Conservation (phyloP, 2,888 invertebrate species). For the Tetragonisca angustula region DNA sequence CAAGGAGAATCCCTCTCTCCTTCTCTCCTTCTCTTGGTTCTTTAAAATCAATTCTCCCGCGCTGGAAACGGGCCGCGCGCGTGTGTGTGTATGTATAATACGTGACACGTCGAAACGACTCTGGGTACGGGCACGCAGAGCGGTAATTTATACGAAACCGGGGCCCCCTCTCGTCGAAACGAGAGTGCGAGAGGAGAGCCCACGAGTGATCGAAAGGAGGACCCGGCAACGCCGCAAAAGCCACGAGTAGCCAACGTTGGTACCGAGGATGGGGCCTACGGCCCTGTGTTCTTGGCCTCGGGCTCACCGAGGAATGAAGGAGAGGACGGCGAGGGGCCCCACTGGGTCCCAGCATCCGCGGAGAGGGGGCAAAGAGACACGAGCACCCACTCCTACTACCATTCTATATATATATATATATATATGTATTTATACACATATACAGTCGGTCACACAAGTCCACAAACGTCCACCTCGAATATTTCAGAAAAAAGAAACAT, state of each 20-base stretch:
- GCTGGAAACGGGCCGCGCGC: neutral
- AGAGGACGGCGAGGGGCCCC: conserved; percentile 64
- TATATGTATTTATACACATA: neutral
- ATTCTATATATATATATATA: conserved; percentile 30
- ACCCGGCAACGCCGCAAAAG: conserved; percentile 79
- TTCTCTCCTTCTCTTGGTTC: neutral
- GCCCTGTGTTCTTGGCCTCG: conserved; percentile 78
- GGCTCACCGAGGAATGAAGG: conserved; percentile 66
- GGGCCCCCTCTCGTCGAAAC: conserved; percentile 61
- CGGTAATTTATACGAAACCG: conserved; percentile 77
- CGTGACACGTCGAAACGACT: conserved; percentile 30
- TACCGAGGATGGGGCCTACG: conserved; percentile 72
- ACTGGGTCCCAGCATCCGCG: conserved; percentile 51
- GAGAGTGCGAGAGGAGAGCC: conserved; percentile 54
- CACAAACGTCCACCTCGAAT: too few species aligned
- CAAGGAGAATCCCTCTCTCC: neutral
- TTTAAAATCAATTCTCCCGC: conserved; percentile 44
- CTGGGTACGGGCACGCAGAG: conserved; percentile 41
- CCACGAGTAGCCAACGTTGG: conserved; percentile 65
- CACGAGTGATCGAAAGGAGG: conserved; percentile 61
- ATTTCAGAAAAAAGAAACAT: too few species aligned
- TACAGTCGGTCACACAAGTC: too few species aligned
- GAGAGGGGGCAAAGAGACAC: conserved; percentile 68
- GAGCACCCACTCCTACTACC: conserved; percentile 70
- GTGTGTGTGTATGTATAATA: conserved; percentile 6